Percentiles rank a stretch among this genome's conserved stretches.
phyloP scores from a whole-genome alignment of 2,113 vertebrate species.

The Fregetta grallaria region DNA sequence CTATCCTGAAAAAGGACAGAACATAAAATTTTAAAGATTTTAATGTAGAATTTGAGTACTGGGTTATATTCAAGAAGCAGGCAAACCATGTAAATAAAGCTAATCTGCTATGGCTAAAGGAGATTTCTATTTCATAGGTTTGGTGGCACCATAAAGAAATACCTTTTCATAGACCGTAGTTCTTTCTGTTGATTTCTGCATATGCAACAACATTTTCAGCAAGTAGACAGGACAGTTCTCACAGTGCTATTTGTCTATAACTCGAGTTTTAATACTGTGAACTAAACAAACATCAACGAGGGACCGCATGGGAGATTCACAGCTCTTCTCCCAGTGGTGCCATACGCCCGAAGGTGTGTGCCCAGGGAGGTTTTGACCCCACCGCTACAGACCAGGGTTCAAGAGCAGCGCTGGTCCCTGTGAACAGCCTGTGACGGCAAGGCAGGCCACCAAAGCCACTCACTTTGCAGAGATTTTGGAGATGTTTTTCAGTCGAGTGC shows the following conservation, averaged over 20 bases:
- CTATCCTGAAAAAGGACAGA: not conserved
- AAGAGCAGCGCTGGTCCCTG: rapidly evolving
- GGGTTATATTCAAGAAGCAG: not conserved
- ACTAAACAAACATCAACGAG: not conserved
- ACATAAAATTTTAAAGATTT: not conserved
- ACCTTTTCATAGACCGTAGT: not conserved
- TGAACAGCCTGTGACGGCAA: not conserved
- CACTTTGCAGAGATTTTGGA: not conserved
- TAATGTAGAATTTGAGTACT: not conserved
- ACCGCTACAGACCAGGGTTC: rapidly evolving
- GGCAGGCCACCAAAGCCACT: not conserved
- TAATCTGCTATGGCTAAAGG: not conserved
- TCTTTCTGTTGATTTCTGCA: not conserved
- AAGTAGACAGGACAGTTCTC: not conserved
- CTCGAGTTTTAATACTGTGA: not conserved
- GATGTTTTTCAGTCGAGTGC: not conserved
- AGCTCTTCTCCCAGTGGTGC: not conserved
- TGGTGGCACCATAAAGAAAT: not conserved
- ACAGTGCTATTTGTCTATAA: not conserved
- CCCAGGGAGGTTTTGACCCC: not conserved
- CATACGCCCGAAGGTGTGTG: rapidly evolving
- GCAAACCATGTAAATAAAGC: not conserved
- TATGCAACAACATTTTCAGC: not conserved
- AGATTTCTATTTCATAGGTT: not conserved
- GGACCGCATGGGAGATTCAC: not conserved